Conservation (phyloP, 2,888 invertebrate genomes). For the Acrocyrtus sp. region DNA sequence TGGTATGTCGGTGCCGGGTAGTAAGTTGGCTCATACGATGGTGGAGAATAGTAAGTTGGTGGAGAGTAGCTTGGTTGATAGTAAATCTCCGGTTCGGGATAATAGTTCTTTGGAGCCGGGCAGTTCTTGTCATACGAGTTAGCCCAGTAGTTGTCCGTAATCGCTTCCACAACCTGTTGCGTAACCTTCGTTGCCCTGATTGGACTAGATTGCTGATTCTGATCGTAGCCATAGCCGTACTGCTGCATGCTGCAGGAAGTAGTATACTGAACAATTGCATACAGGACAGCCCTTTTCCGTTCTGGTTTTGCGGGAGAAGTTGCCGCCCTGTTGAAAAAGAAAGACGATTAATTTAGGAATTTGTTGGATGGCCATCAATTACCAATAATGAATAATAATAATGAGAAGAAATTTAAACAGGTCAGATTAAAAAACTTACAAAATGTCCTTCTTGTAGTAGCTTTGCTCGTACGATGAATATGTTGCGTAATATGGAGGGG, state of each 20-base stretch:
- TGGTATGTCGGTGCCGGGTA: constrained; percentile 25
- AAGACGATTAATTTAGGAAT: constrained; percentile 9
- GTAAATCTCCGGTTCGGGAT: constrained; percentile 52
- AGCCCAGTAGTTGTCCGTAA: constrained; percentile 56
- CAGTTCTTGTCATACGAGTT: constrained; percentile 54
- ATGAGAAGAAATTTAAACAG: constrained; percentile 4
- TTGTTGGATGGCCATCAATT: too few relatives aligned
- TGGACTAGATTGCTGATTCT: constrained; percentile 54
- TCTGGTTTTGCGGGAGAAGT: constrained; percentile 38
- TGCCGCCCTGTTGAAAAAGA: constrained; percentile 42
- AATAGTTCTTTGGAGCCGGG: constrained; percentile 55
- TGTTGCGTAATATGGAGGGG: constrained; percentile 31
- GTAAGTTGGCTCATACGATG: too few relatives aligned
- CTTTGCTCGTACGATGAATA: constrained; percentile 36
- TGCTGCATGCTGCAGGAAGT: constrained; percentile 43
- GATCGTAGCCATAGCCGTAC: constrained; percentile 52
- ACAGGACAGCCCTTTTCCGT: constrained; percentile 55
- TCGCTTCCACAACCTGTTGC: constrained; percentile 48
- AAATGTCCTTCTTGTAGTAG: constrained; percentile 57
- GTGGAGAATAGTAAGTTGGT: constrained; percentile 34
- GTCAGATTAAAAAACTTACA: constrained; percentile 41
- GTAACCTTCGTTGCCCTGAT: constrained; percentile 58
- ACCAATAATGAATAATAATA: background rate
- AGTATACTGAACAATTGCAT: constrained; percentile 57
- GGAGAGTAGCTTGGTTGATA: constrained; percentile 19